Conservation (phyloP, 2,797 vertebrate species). For the Crocidura indochinensis region DNA sequence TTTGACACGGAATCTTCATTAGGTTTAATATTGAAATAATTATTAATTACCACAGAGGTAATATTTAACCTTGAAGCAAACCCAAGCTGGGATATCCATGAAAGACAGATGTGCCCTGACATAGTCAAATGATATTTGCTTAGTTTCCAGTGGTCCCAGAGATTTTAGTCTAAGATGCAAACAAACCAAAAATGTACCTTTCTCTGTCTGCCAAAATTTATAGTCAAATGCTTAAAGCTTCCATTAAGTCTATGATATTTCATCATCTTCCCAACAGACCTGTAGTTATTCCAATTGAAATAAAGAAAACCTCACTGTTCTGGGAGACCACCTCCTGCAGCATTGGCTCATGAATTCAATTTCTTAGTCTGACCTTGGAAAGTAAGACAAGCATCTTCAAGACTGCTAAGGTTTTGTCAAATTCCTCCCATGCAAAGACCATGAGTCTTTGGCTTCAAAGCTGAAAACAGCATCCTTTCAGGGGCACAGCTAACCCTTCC, state of each 20-base stretch:
- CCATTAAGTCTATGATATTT: slow-evolving; percentile 74
- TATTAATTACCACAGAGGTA: slow-evolving; percentile 62
- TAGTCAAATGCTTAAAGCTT: slow-evolving; percentile 75
- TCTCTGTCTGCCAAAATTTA: slow-evolving; percentile 71
- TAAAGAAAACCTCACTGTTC: slow-evolving; percentile 72
- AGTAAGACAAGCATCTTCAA: slow-evolving; percentile 81
- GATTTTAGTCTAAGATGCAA: slow-evolving; percentile 75
- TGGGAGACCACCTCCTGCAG: slow-evolving; percentile 52
- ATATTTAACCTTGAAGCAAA: slow-evolving; percentile 65
- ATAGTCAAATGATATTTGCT: slow-evolving; percentile 69
- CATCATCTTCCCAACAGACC: slow-evolving; percentile 79
- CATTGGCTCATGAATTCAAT: slow-evolving; percentile 75
- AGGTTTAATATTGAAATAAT: slow-evolving; percentile 55
- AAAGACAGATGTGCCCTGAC: slow-evolving; percentile 65
- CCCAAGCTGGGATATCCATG: slow-evolving; percentile 30
- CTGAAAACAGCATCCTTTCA: slow-evolving; percentile 78
- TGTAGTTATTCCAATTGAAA: slow-evolving; percentile 77
- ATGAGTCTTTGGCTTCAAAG: slow-evolving; percentile 71
- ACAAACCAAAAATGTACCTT: slow-evolving; percentile 65
- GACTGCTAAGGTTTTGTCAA: slow-evolving; percentile 79
- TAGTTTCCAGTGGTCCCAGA: slow-evolving; percentile 74
- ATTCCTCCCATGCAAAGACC: slow-evolving; percentile 86
- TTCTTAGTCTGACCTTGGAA: slow-evolving; percentile 86
- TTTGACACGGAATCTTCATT: slow-evolving; percentile 35
- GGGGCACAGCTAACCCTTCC: slow-evolving; percentile 79